Evolutionary conservation across 2,113 vertebrate genomes (phyloP).

Genomic region (Saimiri boliviensis): DNA sequence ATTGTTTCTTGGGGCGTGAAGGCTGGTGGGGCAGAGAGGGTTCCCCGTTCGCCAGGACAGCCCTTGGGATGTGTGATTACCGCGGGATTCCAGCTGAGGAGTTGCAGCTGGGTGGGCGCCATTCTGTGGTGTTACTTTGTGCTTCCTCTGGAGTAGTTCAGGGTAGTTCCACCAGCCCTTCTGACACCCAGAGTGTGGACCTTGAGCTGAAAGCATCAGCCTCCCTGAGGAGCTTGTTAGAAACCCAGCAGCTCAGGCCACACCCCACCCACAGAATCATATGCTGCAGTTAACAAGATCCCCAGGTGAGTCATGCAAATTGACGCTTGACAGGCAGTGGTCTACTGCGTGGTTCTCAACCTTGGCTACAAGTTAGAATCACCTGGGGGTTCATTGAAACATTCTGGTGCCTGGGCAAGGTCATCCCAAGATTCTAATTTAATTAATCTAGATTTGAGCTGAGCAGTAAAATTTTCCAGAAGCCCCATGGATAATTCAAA

Average conservation of each 20-base stretch:
- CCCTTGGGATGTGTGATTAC: background rate
- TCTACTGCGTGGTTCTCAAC: background rate
- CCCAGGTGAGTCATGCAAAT: background rate
- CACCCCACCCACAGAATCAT: accelerated
- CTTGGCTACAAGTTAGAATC: background rate
- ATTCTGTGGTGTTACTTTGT: background rate
- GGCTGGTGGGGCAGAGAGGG: background rate
- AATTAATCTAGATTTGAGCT: background rate
- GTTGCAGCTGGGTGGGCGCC: background rate
- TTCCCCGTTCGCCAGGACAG: accelerated
- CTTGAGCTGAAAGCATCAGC: background rate
- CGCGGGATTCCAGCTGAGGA: background rate
- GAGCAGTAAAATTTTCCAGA: background rate
- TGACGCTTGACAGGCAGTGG: background rate
- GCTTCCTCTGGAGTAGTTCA: background rate
- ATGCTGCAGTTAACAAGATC: background rate
- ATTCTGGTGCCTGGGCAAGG: background rate
- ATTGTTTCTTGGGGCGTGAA: background rate
- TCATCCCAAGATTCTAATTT: background rate
- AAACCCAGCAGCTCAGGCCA: background rate
- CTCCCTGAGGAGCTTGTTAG: background rate
- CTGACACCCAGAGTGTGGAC: background rate
- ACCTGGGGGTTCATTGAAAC: background rate
- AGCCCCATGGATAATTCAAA: background rate
- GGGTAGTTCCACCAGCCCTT: background rate